These are phyloP conservation scores for Catharus minimus DNA, from an alignment of 2,113 vertebrate species.

Conservation along the genomic window DNA sequence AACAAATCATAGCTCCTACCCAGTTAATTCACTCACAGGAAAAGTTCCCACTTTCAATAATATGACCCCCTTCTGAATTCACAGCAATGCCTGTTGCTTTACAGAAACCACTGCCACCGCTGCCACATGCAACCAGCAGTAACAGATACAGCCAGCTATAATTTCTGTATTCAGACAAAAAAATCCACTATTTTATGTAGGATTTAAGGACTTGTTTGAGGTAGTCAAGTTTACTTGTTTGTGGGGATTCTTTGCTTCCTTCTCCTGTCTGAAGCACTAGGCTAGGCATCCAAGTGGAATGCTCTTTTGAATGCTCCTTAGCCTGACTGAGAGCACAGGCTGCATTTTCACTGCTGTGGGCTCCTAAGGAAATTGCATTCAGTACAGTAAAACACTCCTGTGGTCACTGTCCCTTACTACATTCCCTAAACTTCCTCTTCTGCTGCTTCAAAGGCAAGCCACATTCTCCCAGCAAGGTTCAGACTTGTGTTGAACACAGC, in stretches of 20 bases:
- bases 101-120: background rate
- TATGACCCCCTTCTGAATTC: background rate
- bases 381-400: background rate
- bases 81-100: background rate
- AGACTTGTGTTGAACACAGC: background rate
- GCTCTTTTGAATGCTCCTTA: background rate
- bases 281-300: background rate
- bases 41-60: background rate
- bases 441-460: accelerated
- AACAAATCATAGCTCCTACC: background rate
- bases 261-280: background rate
- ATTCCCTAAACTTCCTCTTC: background rate
- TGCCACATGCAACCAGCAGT: background rate
- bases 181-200: background rate
- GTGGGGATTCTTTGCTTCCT: background rate
- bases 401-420: background rate
- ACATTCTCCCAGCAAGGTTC: background rate
- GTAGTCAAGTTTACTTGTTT: background rate
- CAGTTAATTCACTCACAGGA: background rate
- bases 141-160: background rate
- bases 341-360: background rate
- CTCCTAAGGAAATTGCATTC: background rate
- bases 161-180: background rate
- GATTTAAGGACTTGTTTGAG: background rate
- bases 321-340: background rate